Evolutionary conservation across 2,113 vertebrate species (phyloP), one percentile per base, ranked within the genome.

Genomic region (Nansenia antarctica): DNA sequence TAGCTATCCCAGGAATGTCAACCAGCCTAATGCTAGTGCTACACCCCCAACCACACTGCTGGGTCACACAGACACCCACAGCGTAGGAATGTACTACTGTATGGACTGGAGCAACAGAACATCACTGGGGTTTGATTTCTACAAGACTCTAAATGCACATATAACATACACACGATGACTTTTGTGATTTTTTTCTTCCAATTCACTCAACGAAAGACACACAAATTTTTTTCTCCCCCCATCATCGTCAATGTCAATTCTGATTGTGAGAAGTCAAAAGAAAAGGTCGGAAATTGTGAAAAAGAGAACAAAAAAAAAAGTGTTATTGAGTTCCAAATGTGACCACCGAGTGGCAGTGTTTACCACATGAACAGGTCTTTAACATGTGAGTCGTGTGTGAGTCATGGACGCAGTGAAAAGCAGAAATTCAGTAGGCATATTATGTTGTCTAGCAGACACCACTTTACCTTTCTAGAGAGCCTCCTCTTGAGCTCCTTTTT

Each of bases 401-500:
- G 74, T 52, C 15, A 3, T 14, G 15, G 9, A 14, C 15, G 9
- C 15, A 39, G 15, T 39, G 37, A 42, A 15, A 42, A 14, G 37
- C 14, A 18, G 39, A 39, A 2, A 14, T 39, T 42, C 39, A 42
- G 39, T 18, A 42, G 39, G 39, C 39, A 11, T 4, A 42, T 3
- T 42, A 42, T 5, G 18, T 57, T 24, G 15, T 1, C 14, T 0
- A 35, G 52, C 5, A 47, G 31, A 61, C 53, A 31, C 9, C 65
- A 76, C 55, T 11, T 14, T 89, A 93, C 97, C 97, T 99, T 98
- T 90, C 97, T 93, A 73, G 95, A 97, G 78, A 99, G 95, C 82
- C 94, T 94, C 76, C 95, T 95, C 86, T 96, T 98, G 84, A 99
- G 92, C 92, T 98, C 97, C 90, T 94, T 96, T 88, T 93, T 98